Conservation (phyloP, 2,113 vertebrate genomes). For the Phoxinus phoxinus region DNA sequence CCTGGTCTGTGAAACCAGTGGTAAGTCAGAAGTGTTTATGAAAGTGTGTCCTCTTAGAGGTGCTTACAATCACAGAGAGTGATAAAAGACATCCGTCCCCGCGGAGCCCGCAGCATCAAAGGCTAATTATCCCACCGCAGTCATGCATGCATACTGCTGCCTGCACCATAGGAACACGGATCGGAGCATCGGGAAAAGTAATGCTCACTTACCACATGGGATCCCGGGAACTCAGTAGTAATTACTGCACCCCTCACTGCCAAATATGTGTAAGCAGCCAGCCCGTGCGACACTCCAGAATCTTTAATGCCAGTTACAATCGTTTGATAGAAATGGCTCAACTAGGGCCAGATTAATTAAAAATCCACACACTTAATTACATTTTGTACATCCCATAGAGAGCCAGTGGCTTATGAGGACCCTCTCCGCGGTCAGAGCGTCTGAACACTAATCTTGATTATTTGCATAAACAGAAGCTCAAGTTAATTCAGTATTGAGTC, state of each 20-base stretch:
- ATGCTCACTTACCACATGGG: constrained; percentile 44
- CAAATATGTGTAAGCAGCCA: constrained; percentile 22
- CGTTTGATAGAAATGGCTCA: constrained; percentile 61
- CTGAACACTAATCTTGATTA: constrained; percentile 17
- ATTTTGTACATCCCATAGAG: constrained; percentile 66
- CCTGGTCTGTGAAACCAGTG: background rate
- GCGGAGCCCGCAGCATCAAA: constrained; percentile 30
- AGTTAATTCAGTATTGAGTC: constrained; percentile 12
- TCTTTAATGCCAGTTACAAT: constrained; percentile 65
- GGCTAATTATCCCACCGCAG: constrained; percentile 56
- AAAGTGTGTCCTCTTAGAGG: constrained; percentile 24
- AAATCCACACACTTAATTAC: constrained; percentile 72
- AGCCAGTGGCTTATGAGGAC: constrained; percentile 63
- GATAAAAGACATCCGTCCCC: constrained; percentile 5
- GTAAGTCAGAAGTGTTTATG: background rate
- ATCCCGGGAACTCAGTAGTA: constrained; percentile 38
- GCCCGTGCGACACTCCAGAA: constrained; percentile 24
- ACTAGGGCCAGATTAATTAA: constrained; percentile 70
- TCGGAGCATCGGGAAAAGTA: constrained; percentile 30
- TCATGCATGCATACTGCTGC: constrained; percentile 48
- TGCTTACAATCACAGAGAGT: constrained; percentile 36
- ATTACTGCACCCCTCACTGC: constrained; percentile 41
- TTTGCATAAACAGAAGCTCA: constrained; percentile 10
- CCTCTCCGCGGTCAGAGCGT: constrained; percentile 57
- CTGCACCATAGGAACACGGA: constrained; percentile 27